Conservation (phyloP, 1,140 invertebrate species). For the Drosophila mojavensis region DNA sequence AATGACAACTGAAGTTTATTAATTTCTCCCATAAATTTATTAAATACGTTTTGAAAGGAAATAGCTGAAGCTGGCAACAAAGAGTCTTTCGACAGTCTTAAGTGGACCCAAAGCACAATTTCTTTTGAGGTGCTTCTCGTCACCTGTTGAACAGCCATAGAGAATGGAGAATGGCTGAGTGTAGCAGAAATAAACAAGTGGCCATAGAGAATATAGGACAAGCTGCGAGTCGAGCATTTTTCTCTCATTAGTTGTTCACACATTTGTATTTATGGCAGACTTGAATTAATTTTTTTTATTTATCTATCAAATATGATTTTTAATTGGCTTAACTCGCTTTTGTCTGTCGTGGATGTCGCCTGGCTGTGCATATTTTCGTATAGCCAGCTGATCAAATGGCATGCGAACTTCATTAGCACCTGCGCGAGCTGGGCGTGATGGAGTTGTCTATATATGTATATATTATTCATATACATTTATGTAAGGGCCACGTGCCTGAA, state of each 20-base stretch:
- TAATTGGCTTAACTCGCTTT: constrained; percentile 8
- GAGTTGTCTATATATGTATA: constrained; percentile 11
- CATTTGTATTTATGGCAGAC: not conserved
- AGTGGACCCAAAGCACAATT: too few species aligned
- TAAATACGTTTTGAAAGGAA: too few species aligned
- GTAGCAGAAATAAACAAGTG: too few species aligned
- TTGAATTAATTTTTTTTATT: constrained; percentile 3
- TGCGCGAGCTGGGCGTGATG: constrained; percentile 40
- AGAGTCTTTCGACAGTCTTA: too few species aligned
- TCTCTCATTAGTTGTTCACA: not conserved
- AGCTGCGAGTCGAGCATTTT: not conserved
- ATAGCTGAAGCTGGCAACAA: too few species aligned
- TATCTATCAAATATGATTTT: not conserved
- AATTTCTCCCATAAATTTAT: too few species aligned
- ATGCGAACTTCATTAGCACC: constrained; percentile 69
- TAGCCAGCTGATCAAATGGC: constrained; percentile 49
- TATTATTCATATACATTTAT: not conserved
- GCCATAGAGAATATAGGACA: too few species aligned
- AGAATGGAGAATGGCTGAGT: too few species aligned
- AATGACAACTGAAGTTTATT: constrained; percentile 17
- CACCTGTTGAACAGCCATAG: too few species aligned
- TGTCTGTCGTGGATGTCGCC: not conserved
- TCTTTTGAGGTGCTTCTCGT: too few species aligned
- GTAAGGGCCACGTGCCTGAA: constrained; percentile 26
- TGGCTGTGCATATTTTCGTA: constrained; percentile 17